Base-by-base conservation (phyloP, 2,888 invertebrate genomes). In the Trileptium ribeirensis region DNA sequence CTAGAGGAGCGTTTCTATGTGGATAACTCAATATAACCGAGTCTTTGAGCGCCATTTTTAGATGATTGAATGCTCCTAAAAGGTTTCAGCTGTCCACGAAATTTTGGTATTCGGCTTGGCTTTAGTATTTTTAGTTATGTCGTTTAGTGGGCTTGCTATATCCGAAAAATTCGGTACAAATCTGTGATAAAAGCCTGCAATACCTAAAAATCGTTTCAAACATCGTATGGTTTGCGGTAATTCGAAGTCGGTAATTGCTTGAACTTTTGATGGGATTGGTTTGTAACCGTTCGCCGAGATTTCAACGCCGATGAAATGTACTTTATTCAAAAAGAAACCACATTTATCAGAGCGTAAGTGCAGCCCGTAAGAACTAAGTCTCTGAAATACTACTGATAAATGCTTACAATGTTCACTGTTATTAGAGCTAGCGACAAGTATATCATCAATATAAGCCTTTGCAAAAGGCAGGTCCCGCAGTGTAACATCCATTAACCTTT, bases 401-500 rank as follows among this genome's bases (percentile, higher is more conserved):
- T 70, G 70, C 29, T 70, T 8, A 15, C 29, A 15, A 36, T 70
- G 70, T 70, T 70, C 70, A 15, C 36, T n/a, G 15, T 70, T 8
- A 70, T n/a, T 15, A 15, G 8, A 33, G 70, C 70, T 70, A 8
- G 70, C 8, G 8, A 70, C 29, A 19, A 70, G 15, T 8, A 70
- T 36, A 29, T 70, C 70, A 29, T 70, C 70, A 1, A 79, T 67
- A n/a, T 39, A 67, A 67, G 34, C 36, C 1, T n/a, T 31, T 1
- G n/a, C 64, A 29, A 37, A 79, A 38, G 36, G 67, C 31, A 81
- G 31, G 8, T 39, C 78, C 1, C 15, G 24, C 1, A 81, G 36
- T 1, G 67, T 34, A 29, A 51, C n/a, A 51, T 79, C 74, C n/a
- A 79, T 31, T 3, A 83, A 77, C 19, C 83, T 40, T 80, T 85